Evolutionary conservation across 2,888 invertebrate species (phyloP), one percentile per base, ranked within the genome.

Genomic region (Papilio demoleus): DNA sequence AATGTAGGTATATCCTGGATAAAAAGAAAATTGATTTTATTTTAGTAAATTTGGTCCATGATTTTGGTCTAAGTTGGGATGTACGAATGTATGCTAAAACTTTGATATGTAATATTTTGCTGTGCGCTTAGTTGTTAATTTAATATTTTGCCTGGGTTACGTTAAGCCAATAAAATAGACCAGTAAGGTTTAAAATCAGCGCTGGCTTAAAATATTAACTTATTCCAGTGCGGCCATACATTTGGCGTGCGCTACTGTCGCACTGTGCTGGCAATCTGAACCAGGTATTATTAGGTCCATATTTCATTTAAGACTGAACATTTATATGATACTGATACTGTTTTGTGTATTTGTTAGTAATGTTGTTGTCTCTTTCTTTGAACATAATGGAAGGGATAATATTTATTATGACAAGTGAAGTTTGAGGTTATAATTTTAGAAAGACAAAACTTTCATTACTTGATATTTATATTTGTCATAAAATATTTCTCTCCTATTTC

Each of bases 301-400:
- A 76, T 80, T 84, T 85, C 73, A 83, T 86, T 85, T 85, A 88
- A 90, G 90, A 90, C 90, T 90, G 90, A 90, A 85, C 79, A 82
- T 81, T 78, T 79, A n/a, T n/a, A 75, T 75, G 78, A 80, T 81
- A 78, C 76, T 79, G 70, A 72, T 78, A 14, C 45, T 50, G 40
- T 59, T 66, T 70, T 79, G 74, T 81, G 71, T 77, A 77, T 80
- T n/a, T n/a, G n/a, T n/a, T n/a, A n/a, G n/a, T n/a, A n/a, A n/a
- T n/a, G n/a, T n/a, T n/a, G n/a, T n/a, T n/a, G n/a, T n/a, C n/a
- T n/a, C n/a, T n/a, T n/a, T n/a, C n/a, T n/a, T n/a, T n/a, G n/a
- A n/a, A n/a, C n/a, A n/a, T n/a, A n/a, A n/a, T n/a, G n/a, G n/a
- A n/a, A n/a, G n/a, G n/a, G n/a, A n/a, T n/a, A n/a, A n/a, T n/a